Evolutionary conservation across 2,113 vertebrate genomes (phyloP), one percentile per base, ranked within the genome.

Genomic region (Antennarius striatus): DNA sequence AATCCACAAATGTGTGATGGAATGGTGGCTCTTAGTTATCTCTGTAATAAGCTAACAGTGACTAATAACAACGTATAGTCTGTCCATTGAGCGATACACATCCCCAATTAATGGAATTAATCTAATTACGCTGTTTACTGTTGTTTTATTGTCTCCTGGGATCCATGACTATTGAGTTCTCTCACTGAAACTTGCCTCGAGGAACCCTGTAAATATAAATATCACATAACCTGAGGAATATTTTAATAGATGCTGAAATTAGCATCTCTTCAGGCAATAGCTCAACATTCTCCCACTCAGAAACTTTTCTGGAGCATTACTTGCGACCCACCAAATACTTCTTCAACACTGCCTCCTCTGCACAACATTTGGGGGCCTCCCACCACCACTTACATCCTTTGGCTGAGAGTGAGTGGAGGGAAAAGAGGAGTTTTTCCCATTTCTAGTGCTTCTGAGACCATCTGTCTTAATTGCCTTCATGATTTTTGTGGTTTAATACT

Each of bases 171-270:
- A 60, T 66, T 68, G 55, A 64, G 43, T 64, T 75, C 61, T 82
- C 63, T 64, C 49, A 15, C 67, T 66, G 65, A 56, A 30, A 53
- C 53, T 75, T 0, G 83, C 84, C 83, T 79, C 42, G 56, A 82
- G 85, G 77, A 83, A 39, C 61, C 62, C 73, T 61, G 71, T 72
- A 62, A 82, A 80, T 81, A 65, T 74, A 55, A 86, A 75, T 71
- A 88, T 86, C 79, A 81, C 63, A 89, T 71, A 71, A 83, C 75
- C 82, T 69, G 70, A 75, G 83, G 77, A 86, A 75, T 52, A 76
- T 80, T 85, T 88, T 84, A 86, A 86, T 88, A 77, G 84, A 57
- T 85, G 82, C 82, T 29, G 60, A 84, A 83, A 72, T 67, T 71
- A 87, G 68, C 55, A 62, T 87, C 67, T 84, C 86, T 86, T 80